phyloP scores from a whole-genome alignment of 2,888 invertebrate species.

The Acutogordius australiensis region DNA sequence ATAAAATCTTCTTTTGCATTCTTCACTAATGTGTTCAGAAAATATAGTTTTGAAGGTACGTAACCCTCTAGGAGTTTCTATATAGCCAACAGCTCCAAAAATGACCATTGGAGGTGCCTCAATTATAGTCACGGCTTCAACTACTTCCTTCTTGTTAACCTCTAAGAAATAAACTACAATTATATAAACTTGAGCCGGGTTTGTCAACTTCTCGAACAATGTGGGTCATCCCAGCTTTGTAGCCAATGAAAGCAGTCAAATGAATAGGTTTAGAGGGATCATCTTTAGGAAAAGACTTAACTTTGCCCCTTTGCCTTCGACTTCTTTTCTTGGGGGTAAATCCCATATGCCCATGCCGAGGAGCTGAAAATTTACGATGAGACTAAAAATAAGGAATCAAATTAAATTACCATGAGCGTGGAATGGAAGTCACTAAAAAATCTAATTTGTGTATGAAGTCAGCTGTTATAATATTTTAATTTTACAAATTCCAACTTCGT shows the following conservation, averaged over 20 bases:
- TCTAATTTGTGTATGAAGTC: too few relatives aligned
- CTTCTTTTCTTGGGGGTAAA: slow-evolving; percentile 97
- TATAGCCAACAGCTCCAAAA: slow-evolving; percentile 89
- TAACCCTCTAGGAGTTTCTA: slow-evolving; percentile 86
- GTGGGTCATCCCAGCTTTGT: slow-evolving; percentile 99
- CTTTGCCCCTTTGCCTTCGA: slow-evolving; percentile 79
- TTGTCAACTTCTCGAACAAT: slow-evolving; percentile 90
- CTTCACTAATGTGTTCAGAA: slow-evolving; percentile 95
- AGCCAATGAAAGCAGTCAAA: slow-evolving; percentile 79
- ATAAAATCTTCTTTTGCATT: slow-evolving; percentile 90
- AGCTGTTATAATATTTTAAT: too few relatives aligned
- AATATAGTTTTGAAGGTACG: slow-evolving; percentile 76
- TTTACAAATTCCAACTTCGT: too few relatives aligned
- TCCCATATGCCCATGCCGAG: slow-evolving; percentile 97
- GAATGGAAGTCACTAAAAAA: too few relatives aligned
- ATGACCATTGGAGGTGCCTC: slow-evolving; percentile 94
- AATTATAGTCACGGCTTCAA: slow-evolving; percentile 86
- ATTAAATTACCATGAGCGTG: too few relatives aligned
- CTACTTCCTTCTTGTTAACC: slow-evolving; percentile 97
- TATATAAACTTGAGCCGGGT: slow-evolving; percentile 91
- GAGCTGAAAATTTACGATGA: slow-evolving; percentile 96
- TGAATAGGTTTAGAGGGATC: slow-evolving; percentile 66
- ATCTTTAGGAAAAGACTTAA: slow-evolving; percentile 97
- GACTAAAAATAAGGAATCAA: too few relatives aligned
- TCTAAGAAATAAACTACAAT: too few relatives aligned